Base-by-base conservation (phyloP, 2,888 invertebrate species). In the Eupithecia centaureata region DNA sequence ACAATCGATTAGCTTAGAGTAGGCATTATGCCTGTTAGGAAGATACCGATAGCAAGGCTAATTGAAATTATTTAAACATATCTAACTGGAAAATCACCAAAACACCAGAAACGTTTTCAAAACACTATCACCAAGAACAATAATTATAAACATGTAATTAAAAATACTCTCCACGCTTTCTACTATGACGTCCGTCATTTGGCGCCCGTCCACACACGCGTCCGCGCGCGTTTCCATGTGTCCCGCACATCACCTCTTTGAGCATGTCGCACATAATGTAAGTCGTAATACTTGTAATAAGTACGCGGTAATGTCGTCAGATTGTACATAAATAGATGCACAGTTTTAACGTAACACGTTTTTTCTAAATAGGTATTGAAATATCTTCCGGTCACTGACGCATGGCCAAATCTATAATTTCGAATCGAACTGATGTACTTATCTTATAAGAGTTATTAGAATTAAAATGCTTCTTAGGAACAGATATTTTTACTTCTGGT, bases 251-350 rank as follows among this genome's bases (percentile, higher is more conserved):
- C 27, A 13, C 22, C 25, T 15, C 13, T 15, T 3, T 38, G 63
- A 25, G 18, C 52, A 63, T 63, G 35, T 5, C 35, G 42, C 32
- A 47, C 42, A 56, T 30, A 61, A 54, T 61, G 13, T 47, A 22
- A 27, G 57, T 35, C 66, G 42, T 62, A 67, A 67, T 38, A 62
- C 33, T 42, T 15, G 25, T 1, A 27, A 51, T 58, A 62, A 52
- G 58, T 28, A 61, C 33, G 25, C n/a, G 27, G 51, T 58, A 52
- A 62, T 63, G 52, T 28, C 12, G 35, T 27, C 27, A 7, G 42
- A 56, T 66, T 61, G 56, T 52, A 63, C 7, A 33, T 13, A 25
- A 25, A 25, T 15, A 51, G 28, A 61, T 57, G 28, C 22, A 57
- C 57, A 22, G 28, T 27, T 38, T 54, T 32, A n/a, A 52, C 13